Base-by-base conservation (phyloP, 1,140 invertebrate species). In the Ceratina calcarata region DNA sequence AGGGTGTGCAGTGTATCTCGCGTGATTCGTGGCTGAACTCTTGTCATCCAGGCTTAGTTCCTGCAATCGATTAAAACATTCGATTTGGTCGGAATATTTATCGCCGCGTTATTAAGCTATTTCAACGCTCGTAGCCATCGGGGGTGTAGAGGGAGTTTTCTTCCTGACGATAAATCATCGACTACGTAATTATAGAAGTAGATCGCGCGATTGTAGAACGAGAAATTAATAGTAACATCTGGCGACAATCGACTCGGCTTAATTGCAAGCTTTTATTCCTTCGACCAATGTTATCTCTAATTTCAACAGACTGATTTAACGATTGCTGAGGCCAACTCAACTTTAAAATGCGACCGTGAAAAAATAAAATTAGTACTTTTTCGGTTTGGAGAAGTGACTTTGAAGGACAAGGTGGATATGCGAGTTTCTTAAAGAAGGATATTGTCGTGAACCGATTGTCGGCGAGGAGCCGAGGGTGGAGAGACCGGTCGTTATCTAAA, bases 51-150 rank as follows among this genome's bases (percentile, higher is more conserved):
- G 3, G 60, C 27, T 45, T 66, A 79, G 70, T 66, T 74, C 62
- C 64, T 61, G 62, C 78, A 65, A 74, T 79, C 78, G 78, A 79
- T 79, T 79, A 73, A 79, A 79, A 58, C 78, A 22, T 79, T 79
- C 71, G 71, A 66, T 37, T 74, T 53, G 61, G 37, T 58, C 62
- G 53, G 71, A 67, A 74, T 73, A 73, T 73, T 79, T 73, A 79
- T 79, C 71, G 78, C 57, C 45, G 70, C 62, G 62, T 79, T 79
- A 73, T 73, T 73, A 79, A 78, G 76, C 69, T 72, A 72, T 78
- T 78, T 57, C 49, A 57, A 71, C 58, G 68, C 20, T 20, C 66
- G 51, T 74, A 72, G 69, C 37, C 62, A 57, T n/a, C 24, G 37
- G 62, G 22, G 78, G 57, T 8, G 20, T 32, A 15, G 70, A 53